phyloP scores from a whole-genome alignment of 2,797 vertebrate genomes.

The Microcaecilia unicolor region DNA sequence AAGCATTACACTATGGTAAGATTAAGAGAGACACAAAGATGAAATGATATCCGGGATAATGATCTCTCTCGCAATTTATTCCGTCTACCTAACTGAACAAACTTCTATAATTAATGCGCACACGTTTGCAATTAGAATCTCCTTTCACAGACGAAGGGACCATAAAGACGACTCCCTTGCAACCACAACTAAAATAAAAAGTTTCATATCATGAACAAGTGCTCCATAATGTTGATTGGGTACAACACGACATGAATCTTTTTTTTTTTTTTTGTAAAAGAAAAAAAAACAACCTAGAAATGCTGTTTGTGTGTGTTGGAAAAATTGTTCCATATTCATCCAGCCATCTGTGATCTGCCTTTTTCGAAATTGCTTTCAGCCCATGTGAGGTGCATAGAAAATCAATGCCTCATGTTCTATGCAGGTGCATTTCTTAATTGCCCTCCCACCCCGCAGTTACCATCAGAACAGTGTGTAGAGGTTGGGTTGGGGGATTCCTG shows the following conservation, averaged over 20 bases:
- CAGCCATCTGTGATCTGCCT: too few species aligned
- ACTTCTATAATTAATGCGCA: conserved; percentile 49
- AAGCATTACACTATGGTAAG: conserved; percentile 29
- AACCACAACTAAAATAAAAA: conserved; percentile 14
- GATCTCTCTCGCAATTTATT: conserved; percentile 48
- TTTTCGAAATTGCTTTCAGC: too few species aligned
- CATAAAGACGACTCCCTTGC: conserved; percentile 30
- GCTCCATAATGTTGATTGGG: conserved; percentile 16
- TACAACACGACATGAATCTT: not conserved
- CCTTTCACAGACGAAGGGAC: conserved; percentile 20
- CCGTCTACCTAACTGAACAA: conserved; percentile 25
- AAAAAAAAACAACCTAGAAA: too few species aligned
- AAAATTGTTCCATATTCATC: conserved; percentile 16
- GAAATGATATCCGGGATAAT: conserved; percentile 41
- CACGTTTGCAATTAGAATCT: conserved; percentile 38
- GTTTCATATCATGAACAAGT: conserved; percentile 13
- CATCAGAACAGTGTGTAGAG: too few species aligned
- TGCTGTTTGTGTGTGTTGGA: conserved; percentile 17
- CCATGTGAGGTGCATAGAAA: too few species aligned
- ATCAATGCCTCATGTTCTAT: too few species aligned
- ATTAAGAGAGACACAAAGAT: conserved; percentile 45
- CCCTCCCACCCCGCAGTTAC: too few species aligned
- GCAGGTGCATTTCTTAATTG: too few species aligned
- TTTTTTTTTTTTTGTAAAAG: conserved; percentile 3
- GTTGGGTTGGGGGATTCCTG: too few species aligned